These are phyloP conservation scores for Nymphicus hollandicus DNA, from an alignment of 2,113 vertebrate species.

Conservation along the genomic window DNA sequence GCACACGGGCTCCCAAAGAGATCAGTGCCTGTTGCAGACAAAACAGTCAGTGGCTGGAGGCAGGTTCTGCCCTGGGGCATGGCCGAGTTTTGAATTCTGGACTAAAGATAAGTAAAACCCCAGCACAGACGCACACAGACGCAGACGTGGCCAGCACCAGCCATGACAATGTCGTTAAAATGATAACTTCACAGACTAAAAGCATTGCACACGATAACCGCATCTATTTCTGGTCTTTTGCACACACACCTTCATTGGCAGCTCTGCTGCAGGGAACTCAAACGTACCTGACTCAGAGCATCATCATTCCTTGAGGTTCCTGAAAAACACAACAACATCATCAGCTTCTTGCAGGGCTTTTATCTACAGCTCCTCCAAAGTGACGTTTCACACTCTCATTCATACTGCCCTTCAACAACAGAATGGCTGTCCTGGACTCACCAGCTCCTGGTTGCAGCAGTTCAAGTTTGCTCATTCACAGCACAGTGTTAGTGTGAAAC, in stretches of 20 bases:
- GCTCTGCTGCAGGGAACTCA: background rate
- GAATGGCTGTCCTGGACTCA: rapidly evolving
- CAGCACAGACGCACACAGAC: background rate
- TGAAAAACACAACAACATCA: background rate
- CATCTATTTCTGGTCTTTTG: background rate
- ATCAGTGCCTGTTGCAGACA: background rate
- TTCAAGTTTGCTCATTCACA: background rate
- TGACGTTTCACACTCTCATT: background rate
- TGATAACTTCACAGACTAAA: background rate
- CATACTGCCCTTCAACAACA: background rate
- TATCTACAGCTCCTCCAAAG: background rate
- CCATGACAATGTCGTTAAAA: background rate
- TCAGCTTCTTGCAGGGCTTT: background rate
- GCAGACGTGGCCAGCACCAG: background rate
- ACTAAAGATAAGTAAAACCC: background rate
- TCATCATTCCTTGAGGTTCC: slow-evolving; percentile 21
- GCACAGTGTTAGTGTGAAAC: background rate
- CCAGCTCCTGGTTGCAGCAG: background rate
- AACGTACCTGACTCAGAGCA: slow-evolving; percentile 24
- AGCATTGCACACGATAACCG: too few relatives aligned
- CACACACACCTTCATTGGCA: rapidly evolving
- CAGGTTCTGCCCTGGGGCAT: background rate
- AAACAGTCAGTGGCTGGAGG: background rate
- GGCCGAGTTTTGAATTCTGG: background rate
- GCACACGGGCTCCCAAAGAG: background rate